These are phyloP conservation scores for Scaptomyza caliginosa DNA, from an alignment of 2,888 invertebrate species.

Conservation along the genomic window DNA sequence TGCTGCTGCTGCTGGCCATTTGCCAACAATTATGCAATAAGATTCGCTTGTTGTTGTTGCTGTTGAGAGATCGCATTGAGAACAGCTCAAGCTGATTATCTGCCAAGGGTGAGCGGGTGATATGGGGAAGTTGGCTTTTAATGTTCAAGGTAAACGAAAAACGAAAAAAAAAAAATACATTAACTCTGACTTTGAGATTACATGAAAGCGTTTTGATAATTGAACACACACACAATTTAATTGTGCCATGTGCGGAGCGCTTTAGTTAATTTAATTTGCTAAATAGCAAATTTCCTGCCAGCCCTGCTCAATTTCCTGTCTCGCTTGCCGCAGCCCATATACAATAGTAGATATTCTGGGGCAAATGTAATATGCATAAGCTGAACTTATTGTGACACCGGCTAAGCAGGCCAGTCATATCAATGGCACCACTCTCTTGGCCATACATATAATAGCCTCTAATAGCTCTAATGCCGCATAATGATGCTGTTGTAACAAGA, in stretches of 20 bases:
- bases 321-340: not conserved
- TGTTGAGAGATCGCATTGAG: conserved; percentile 5
- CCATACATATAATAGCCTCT: conserved; percentile 44
- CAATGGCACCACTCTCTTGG: conserved; percentile 49
- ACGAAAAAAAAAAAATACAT: conserved; percentile 32
- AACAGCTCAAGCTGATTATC: not conserved
- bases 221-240: conserved; percentile 39
- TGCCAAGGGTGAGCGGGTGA: not conserved
- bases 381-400: conserved; percentile 66
- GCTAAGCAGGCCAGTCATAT: conserved; percentile 28
- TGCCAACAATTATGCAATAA: conserved; percentile 70
- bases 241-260: conserved; percentile 44
- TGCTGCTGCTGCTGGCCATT: conserved; percentile 39
- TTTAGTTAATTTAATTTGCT: conserved; percentile 36
- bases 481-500: conserved; percentile 73
- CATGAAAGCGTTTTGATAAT: conserved; percentile 49
- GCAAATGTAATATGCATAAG: not conserved
- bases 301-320: conserved; percentile 35
- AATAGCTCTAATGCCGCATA: conserved; percentile 75
- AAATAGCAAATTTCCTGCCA: conserved; percentile 57
- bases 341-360: not conserved
- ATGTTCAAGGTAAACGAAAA: conserved; percentile 56
- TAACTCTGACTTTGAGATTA: conserved; percentile 73
- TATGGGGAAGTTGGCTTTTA: conserved; percentile 24
- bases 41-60: conserved; percentile 11